A percentile compares a stretch with the other conserved stretches of the same genome.
phyloP scores from a whole-genome alignment of 2,113 vertebrate genomes.

The Phaethon lepturus region DNA sequence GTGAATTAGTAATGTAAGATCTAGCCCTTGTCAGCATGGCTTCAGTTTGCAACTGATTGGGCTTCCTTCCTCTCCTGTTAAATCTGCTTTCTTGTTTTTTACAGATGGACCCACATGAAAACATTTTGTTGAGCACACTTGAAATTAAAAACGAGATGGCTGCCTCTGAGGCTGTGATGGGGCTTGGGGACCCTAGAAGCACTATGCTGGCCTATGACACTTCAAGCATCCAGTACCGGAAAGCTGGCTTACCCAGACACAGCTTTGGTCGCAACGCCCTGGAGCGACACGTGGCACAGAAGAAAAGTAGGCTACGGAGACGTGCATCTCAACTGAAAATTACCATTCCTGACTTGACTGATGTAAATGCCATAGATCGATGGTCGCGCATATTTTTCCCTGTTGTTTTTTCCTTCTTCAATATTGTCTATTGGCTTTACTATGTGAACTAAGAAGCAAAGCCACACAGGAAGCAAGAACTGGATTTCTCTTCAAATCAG shows the following conservation, averaged over 20 bases:
- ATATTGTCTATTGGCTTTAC: slow-evolving; percentile 98
- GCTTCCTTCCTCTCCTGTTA: background rate
- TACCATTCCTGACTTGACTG: slow-evolving; percentile 97
- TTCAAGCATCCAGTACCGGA: slow-evolving; percentile 94
- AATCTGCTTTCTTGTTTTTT: slow-evolving; percentile 6
- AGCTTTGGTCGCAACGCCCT: slow-evolving; percentile 92
- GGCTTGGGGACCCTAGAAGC: slow-evolving; percentile 91
- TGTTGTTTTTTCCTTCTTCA: slow-evolving; percentile 97
- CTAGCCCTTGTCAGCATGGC: background rate
- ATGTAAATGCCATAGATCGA: slow-evolving; percentile 98
- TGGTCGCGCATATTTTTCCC: slow-evolving; percentile 99
- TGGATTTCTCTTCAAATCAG: slow-evolving; percentile 81
- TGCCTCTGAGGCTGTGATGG: slow-evolving; percentile 90
- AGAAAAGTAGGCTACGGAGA: slow-evolving; percentile 93
- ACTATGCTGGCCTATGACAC: slow-evolving; percentile 95
- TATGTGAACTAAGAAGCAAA: slow-evolving; percentile 91
- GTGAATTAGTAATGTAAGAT: background rate
- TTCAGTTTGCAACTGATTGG: background rate
- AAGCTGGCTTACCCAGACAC: slow-evolving; percentile 89
- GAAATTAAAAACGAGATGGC: slow-evolving; percentile 99
- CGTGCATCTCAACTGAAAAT: slow-evolving; percentile 96
- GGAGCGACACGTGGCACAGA: slow-evolving; percentile 93
- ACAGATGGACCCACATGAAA: slow-evolving; percentile 98
- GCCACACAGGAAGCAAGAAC: slow-evolving; percentile 75
- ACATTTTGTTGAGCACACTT: slow-evolving; percentile 95